Evolutionary conservation across 2,113 vertebrate genomes (phyloP), one percentile per base, ranked within the genome.

Genomic region (Zosterops japonicus): DNA sequence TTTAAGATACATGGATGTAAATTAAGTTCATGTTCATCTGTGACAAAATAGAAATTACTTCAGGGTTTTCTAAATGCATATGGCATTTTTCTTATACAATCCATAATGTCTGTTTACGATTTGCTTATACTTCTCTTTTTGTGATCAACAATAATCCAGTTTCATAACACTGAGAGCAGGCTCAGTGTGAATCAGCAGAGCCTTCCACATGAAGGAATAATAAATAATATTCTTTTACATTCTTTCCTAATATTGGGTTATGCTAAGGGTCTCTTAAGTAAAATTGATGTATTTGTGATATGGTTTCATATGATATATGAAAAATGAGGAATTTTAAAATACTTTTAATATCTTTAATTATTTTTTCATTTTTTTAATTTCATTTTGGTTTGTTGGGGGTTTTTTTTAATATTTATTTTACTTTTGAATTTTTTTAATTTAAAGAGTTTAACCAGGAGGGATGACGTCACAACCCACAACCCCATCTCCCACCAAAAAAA

Each of bases 401-500:
- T 3, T 2, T 25, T 41, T 12, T 41, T 12, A 39, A 39, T 42
- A 22, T 35, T 81, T 59, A 12, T 65, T 81, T 65, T 33, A 33
- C 14, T 41, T 56, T 72, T 35, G 1, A 36, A 13, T 50, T 60
- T 47, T 3, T 41, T 20, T 28, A 14, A 53, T 61, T 53, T 46
- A 46, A 60, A 50, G 22, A 13, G 2, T 31, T 35, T 44, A 50
- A 59, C 7, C 11, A 83, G 14, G 68, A 90, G 6, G 7, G 6
- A 36, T 12, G 24, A 83, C 27, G 3, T 8, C 22, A 28, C 11
- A 64, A 2, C 8, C 8, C 4, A 44, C 5, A 46, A 49, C 2
- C 2, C 2, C 3, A 8, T 29, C 2, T 16, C 2, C 4, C 15
- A 6, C 20, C 11, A 52, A 28, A 56, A 69, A 36, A 6, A 6